Conservation (phyloP, 2,113 vertebrate genomes). For the Microtus ochrogaster region DNA sequence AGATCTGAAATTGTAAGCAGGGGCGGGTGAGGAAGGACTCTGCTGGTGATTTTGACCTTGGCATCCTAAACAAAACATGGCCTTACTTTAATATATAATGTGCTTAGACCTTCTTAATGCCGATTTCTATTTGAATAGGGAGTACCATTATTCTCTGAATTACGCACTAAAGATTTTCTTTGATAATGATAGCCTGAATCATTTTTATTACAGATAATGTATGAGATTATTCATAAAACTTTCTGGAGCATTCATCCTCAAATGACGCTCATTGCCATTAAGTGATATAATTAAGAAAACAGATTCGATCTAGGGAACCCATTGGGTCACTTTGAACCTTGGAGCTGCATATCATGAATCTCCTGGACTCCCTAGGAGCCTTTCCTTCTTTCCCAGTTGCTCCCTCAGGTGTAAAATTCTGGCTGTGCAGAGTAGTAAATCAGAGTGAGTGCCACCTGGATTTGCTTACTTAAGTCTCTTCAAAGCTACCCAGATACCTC, state of each 20-base stretch:
- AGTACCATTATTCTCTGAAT: neutral
- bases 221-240: conserved; percentile 18
- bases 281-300: conserved; percentile 25
- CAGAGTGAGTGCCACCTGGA: neutral
- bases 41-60: neutral
- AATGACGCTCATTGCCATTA: neutral
- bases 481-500: neutral
- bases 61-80: neutral
- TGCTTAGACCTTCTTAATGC: neutral
- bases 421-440: neutral
- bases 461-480: neutral
- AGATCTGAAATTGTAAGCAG: neutral
- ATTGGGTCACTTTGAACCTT: neutral
- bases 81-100: conserved; percentile 28
- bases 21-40: neutral
- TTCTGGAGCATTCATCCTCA: neutral
- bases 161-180: neutral
- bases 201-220: neutral
- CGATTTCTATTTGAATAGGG: neutral
- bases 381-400: neutral
- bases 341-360: neutral
- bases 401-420: neutral
- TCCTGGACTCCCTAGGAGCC: neutral
- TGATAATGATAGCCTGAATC: neutral
- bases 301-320: neutral